Evolutionary conservation across 2,113 vertebrate genomes (phyloP), one percentile per base, ranked within the genome.

Genomic region (Acanthochromis polyacanthus): DNA sequence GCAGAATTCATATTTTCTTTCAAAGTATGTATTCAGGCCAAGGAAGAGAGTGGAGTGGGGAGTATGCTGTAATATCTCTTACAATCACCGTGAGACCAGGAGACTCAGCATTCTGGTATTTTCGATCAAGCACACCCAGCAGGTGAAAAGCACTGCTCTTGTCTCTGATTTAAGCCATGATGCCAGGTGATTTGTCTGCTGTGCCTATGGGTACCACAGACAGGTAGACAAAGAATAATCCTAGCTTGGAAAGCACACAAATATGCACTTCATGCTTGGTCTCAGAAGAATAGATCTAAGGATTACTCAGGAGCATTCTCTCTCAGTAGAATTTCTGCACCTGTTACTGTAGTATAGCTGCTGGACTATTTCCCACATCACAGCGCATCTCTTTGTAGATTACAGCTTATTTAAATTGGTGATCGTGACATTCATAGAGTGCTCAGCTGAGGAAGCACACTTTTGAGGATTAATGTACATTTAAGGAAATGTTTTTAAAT

Each of bases 121-220:
- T 83, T 83, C 66, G 59, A 62, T 89, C 77, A 79, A 81, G 51
- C 73, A 14, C 30, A 22, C 57, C 56, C 80, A 67, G 75, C 74
- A 80, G 78, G 78, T 55, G 25, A 38, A 87, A 78, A 87, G 43
- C 16, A 15, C 43, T 57, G 72, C 64, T 61, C 75, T 87, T 59
- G 72, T 82, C 64, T 86, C 45, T 19, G 56, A 78, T 87, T 81
- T 71, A 86, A 82, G 70, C 72, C n/a, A 28, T 48, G 75, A 86
- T 77, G 72, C 65, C 36, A 43, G 55, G 10, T 79, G 71, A 82
- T 85, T 83, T 82, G 74, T 83, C 68, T 73, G 71, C 73, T 73
- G 36, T 20, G 53, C 78, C 76, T 79, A 32, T 63, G 55, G 76
- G 86, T 50, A 50, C 67, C 46, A 51, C 46, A 82, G 77, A 76